Conservation (phyloP, 2,888 invertebrate species). For the Meta bourneti region DNA sequence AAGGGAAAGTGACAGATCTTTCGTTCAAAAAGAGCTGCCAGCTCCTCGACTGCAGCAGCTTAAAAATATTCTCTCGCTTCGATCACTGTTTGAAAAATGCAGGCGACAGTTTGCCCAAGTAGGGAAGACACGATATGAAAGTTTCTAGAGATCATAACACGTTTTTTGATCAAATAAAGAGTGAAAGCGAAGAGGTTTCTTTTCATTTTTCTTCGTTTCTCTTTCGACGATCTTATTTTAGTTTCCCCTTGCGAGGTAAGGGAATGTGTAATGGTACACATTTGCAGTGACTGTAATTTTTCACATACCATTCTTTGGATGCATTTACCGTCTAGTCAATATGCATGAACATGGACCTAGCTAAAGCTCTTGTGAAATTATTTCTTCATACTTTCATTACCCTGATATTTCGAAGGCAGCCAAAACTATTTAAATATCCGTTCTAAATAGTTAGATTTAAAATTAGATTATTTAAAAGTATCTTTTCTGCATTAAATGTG, state of each 20-base stretch:
- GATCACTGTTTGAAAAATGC: constrained; percentile 56
- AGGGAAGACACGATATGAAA: constrained; percentile 68
- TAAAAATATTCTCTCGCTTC: constrained; percentile 64
- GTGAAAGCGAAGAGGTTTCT: constrained; percentile 40
- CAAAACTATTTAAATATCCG: too few relatives aligned
- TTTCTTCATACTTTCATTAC: too few relatives aligned
- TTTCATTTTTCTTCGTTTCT: constrained; percentile 23
- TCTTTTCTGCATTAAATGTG: too few relatives aligned
- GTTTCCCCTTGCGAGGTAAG: background rate
- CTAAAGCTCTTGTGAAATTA: background rate
- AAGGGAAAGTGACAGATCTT: constrained; percentile 67
- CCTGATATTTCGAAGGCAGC: too few relatives aligned
- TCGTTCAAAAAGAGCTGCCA: constrained; percentile 40
- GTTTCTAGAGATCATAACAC: constrained; percentile 68
- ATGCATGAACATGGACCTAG: too few relatives aligned
- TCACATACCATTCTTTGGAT: background rate
- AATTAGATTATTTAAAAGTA: too few relatives aligned
- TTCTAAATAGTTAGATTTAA: too few relatives aligned
- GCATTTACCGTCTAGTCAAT: too few relatives aligned
- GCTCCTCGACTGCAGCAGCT: constrained; percentile 50
- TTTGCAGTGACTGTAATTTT: background rate
- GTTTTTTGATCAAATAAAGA: constrained; percentile 61
- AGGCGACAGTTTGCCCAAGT: constrained; percentile 68
- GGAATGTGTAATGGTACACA: background rate
- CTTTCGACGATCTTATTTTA: constrained; percentile 31